A percentile compares a stretch with the other conserved stretches of the same genome.
phyloP scores from a whole-genome alignment of 2,888 invertebrate species.

The Hirtodrosophila cameraria region DNA sequence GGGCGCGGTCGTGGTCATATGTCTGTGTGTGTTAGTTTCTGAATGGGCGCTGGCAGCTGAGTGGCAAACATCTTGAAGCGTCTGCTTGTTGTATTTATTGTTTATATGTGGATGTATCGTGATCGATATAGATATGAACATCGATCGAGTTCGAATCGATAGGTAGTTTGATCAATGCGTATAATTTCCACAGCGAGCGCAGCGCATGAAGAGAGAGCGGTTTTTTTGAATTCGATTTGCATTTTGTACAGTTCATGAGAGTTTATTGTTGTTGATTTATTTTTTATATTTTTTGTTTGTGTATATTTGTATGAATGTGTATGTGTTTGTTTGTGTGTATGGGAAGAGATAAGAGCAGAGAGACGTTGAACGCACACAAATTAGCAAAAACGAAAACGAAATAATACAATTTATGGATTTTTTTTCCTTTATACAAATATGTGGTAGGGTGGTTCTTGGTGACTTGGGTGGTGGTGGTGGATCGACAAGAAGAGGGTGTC shows the following conservation, averaged over 20 bases:
- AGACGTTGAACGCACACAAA: slow-evolving; percentile 75
- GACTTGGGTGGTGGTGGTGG: slow-evolving; percentile 40
- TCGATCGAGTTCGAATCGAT: slow-evolving; percentile 31
- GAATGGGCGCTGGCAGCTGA: slow-evolving; percentile 68
- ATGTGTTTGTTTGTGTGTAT: slow-evolving; percentile 49
- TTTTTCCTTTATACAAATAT: slow-evolving; percentile 60
- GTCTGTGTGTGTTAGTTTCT: slow-evolving; percentile 70
- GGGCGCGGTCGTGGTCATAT: slow-evolving; percentile 27
- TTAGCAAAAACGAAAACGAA: slow-evolving; percentile 74
- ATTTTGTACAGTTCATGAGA: slow-evolving; percentile 67
- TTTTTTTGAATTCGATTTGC: slow-evolving; percentile 54
- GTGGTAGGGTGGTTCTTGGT: slow-evolving; percentile 32
- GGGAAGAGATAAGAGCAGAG: slow-evolving; percentile 76
- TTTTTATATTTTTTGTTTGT: slow-evolving; percentile 23
- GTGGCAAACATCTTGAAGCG: slow-evolving; percentile 84
- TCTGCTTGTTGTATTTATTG: slow-evolving; percentile 75
- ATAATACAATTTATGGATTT: slow-evolving; percentile 53
- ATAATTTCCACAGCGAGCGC: slow-evolving; percentile 72
- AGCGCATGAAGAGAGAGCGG: slow-evolving; percentile 75
- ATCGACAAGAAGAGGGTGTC: slow-evolving; percentile 27
- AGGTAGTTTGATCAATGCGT: slow-evolving; percentile 39
- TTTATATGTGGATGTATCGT: slow-evolving; percentile 17
- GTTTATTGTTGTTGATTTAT: slow-evolving; percentile 13
- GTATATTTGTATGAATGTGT: slow-evolving; percentile 21
- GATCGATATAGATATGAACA: slow-evolving; percentile 34